These are phyloP conservation scores for Druceiella hillmani DNA, from an alignment of 2,888 invertebrate genomes.

Conservation along the genomic window DNA sequence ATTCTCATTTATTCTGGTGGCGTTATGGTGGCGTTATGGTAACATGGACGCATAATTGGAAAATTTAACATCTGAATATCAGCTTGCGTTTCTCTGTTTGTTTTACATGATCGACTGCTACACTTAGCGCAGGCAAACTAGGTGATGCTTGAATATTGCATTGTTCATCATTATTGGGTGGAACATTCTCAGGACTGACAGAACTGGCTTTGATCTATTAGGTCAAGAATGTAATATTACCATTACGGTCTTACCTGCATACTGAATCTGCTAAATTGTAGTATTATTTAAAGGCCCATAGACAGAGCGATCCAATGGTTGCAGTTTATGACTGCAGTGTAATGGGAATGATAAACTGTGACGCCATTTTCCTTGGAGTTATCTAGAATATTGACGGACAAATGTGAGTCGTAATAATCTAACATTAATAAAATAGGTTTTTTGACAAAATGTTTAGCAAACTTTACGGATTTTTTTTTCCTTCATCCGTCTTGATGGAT, in stretches of 20 bases:
- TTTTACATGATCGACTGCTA: too few relatives aligned
- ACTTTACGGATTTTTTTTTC: too few relatives aligned
- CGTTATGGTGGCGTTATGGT: too few relatives aligned
- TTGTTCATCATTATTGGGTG: constrained; percentile 1
- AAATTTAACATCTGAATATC: too few relatives aligned
- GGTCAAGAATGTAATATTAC: neutral
- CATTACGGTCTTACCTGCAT: neutral
- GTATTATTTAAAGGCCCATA: neutral
- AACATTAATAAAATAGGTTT: neutral
- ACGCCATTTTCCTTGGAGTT: constrained; percentile 1
- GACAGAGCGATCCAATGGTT: constrained; percentile 1
- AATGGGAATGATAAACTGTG: constrained; percentile 1
- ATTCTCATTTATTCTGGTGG: neutral
- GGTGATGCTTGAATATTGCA: neutral
- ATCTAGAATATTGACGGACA: neutral
- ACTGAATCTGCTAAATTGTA: neutral
- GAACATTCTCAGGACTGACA: neutral
- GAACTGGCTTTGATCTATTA: neutral
- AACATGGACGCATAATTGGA: too few relatives aligned
- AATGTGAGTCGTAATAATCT: neutral
- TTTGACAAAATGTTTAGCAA: neutral
- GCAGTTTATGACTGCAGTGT: constrained; percentile 1
- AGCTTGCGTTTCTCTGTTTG: too few relatives aligned
- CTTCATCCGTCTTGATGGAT: too few relatives aligned
- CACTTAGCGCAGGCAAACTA: too few relatives aligned